Percentiles rank a stretch among this genome's conserved stretches.
phyloP scores from a whole-genome alignment of 2,888 invertebrate species.

The Stenodera caucasica region DNA sequence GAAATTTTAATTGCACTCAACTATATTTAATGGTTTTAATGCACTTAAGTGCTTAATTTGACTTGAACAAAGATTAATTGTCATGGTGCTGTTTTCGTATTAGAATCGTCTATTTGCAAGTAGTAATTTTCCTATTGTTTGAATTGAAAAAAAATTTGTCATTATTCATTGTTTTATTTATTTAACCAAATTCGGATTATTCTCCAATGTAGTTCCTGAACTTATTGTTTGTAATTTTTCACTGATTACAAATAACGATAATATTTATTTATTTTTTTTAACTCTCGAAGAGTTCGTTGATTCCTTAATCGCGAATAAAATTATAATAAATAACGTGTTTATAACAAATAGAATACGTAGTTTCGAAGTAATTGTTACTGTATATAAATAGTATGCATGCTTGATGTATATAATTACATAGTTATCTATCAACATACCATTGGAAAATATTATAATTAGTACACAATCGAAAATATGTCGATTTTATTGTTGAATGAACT shows the following conservation, averaged over 20 bases:
- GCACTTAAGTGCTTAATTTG: background rate
- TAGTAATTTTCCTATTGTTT: background rate
- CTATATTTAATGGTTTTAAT: background rate
- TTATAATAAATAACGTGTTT: conserved; percentile 5
- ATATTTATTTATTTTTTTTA: background rate
- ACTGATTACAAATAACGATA: background rate
- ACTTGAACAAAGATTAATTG: background rate
- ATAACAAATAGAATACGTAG: background rate
- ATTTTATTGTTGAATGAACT: background rate
- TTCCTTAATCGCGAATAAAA: conserved; percentile 14
- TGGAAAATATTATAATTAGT: background rate
- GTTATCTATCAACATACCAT: background rate
- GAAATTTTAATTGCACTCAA: background rate
- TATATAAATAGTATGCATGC: background rate
- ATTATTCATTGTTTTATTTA: too few species aligned
- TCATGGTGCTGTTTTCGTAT: background rate
- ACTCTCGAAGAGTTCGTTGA: conserved; percentile 7
- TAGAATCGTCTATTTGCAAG: background rate
- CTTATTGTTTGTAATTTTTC: background rate
- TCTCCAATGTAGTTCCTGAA: background rate
- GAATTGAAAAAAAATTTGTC: background rate
- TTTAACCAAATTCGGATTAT: too few species aligned
- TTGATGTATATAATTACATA: background rate
- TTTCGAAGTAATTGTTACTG: background rate
- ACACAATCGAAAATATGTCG: background rate